phyloP scores from a whole-genome alignment of 1,140 invertebrate species.

The Octopus sinensis region DNA sequence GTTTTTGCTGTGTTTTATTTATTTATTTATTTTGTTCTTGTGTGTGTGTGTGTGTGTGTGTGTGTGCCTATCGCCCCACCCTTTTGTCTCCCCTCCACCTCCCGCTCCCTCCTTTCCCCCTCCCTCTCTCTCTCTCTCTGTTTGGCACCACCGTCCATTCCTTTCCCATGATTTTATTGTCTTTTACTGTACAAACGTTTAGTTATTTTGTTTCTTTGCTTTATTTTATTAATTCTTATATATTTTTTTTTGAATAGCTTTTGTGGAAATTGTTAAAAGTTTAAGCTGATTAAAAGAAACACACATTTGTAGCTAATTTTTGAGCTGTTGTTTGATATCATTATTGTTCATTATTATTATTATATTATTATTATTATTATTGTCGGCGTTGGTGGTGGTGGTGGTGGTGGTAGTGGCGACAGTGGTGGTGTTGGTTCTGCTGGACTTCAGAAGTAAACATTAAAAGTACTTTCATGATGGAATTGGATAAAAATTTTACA shows the following conservation, averaged over 20 bases:
- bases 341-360: too few relatives aligned
- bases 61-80: background rate
- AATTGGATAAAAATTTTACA: too few relatives aligned
- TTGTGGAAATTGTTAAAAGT: background rate
- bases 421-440: too few relatives aligned
- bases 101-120: background rate
- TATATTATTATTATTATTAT: too few relatives aligned
- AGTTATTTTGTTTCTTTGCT: background rate
- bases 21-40: too few relatives aligned
- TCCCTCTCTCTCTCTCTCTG: slow-evolving; percentile 16
- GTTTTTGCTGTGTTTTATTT: too few relatives aligned
- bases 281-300: background rate
- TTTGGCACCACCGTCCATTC: background rate
- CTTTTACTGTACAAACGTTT: background rate
- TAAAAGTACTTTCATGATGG: too few relatives aligned
- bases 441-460: too few relatives aligned
- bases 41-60: too few relatives aligned
- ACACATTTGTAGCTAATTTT: background rate
- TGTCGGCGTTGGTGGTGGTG: too few relatives aligned
- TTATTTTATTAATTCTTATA: background rate
- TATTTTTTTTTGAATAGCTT: background rate
- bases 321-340: too few relatives aligned
- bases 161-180: background rate
- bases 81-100: background rate
- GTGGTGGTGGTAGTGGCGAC: too few relatives aligned